phyloP scores from a whole-genome alignment of 2,888 invertebrate species.

The Sepioteuthis lessoniana region DNA sequence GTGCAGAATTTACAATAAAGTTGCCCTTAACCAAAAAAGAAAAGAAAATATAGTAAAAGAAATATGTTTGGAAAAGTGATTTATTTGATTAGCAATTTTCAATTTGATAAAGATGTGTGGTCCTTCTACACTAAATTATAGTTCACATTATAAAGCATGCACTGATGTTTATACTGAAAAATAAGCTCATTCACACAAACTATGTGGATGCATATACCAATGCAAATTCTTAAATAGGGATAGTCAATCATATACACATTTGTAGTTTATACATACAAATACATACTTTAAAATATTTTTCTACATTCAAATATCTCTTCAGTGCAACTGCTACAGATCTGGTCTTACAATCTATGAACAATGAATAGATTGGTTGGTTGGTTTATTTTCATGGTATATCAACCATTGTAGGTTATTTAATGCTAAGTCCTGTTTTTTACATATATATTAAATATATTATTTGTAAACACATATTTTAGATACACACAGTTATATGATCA shows the following conservation, averaged over 20 bases:
- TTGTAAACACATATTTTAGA: too few species aligned
- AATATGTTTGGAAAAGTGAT: background rate
- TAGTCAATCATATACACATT: too few species aligned
- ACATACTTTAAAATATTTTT: background rate
- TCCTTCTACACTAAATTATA: background rate
- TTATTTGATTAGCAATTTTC: constrained; percentile 8
- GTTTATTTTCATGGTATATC: too few species aligned
- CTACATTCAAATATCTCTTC: background rate
- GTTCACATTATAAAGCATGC: background rate
- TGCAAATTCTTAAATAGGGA: background rate
- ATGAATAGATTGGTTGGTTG: too few species aligned
- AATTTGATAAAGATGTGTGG: background rate
- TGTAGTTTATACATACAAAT: background rate
- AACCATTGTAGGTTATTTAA: too few species aligned
- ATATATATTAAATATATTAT: too few species aligned
- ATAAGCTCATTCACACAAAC: background rate
- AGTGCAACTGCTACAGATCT: too few species aligned
- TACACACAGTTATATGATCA: too few species aligned
- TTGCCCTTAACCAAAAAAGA: background rate
- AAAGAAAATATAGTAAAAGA: background rate
- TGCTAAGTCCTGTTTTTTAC: too few species aligned
- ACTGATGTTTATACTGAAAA: background rate
- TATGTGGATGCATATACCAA: background rate
- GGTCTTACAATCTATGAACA: too few species aligned
- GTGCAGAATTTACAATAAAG: background rate